Conservation (phyloP, 2,888 invertebrate genomes). For the Aspidapion aeneum region DNA sequence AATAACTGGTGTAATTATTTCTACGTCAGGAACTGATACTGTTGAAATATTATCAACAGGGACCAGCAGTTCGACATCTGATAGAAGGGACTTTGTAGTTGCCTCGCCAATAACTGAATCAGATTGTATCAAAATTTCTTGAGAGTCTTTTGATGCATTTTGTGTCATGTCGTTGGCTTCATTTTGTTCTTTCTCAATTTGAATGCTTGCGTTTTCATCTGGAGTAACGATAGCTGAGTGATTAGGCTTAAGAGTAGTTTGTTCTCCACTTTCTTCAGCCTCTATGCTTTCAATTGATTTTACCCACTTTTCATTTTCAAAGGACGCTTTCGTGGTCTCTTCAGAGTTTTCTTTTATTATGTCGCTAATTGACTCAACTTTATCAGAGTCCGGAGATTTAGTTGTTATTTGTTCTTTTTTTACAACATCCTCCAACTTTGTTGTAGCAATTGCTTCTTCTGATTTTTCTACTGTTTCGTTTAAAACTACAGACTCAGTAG, state of each 20-base stretch:
- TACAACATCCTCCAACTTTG: not conserved
- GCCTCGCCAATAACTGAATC: conserved; percentile 16
- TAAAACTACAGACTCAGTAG: not conserved
- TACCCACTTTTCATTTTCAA: not conserved
- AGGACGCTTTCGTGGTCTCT: not conserved
- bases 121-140: conserved; percentile 15
- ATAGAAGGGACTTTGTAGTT: conserved; percentile 15
- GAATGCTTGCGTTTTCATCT: conserved; percentile 42
- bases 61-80: conserved; percentile 16
- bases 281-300: conserved; percentile 37
- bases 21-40: not conserved
- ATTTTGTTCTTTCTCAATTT: conserved; percentile 25
- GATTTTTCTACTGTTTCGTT: not conserved
- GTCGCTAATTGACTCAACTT: not conserved
- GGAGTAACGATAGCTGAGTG: conserved; percentile 31
- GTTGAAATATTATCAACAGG: not conserved
- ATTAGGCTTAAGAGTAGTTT: conserved; percentile 34
- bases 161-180: conserved; percentile 39
- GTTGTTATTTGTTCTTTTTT: conserved; percentile 7
- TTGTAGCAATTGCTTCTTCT: conserved; percentile 1
- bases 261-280: conserved; percentile 39
- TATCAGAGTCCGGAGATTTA: not conserved
- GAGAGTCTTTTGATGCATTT: conserved; percentile 44
- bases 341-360: not conserved
- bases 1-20: not conserved